Percentiles rank a stretch among this genome's conserved stretches.
Evolutionary conservation across 2,797 vertebrate species (phyloP).

Genomic region (Phoxinus dragarum): DNA sequence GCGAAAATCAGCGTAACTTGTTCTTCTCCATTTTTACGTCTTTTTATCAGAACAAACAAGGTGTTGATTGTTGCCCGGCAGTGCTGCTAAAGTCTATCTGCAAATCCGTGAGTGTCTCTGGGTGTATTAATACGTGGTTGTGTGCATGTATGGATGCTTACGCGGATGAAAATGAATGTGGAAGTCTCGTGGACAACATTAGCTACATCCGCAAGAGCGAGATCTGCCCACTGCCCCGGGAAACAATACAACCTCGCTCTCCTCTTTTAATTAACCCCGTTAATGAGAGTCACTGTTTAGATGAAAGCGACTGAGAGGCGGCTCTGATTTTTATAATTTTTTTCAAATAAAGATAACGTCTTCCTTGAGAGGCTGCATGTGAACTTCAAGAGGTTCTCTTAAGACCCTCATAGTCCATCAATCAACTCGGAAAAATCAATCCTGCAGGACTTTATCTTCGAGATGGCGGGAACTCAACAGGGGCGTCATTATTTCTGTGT

Average conservation of each 20-base stretch:
- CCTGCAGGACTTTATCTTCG: slow-evolving; percentile 44
- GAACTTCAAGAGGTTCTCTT: slow-evolving; percentile 40
- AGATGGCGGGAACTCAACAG: slow-evolving; percentile 38
- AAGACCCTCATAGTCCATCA: slow-evolving; percentile 19
- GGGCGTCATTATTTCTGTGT: slow-evolving; percentile 54
- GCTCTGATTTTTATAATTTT: slow-evolving; percentile 50
- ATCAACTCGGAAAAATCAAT: slow-evolving; percentile 49
- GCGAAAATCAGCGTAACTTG: slow-evolving; percentile 29
- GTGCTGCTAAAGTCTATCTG: slow-evolving; percentile 24
- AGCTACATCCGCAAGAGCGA: slow-evolving; percentile 8
- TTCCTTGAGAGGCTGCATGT: slow-evolving; percentile 61
- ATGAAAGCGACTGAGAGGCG: slow-evolving; percentile 54
- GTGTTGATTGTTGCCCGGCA: slow-evolving; percentile 34
- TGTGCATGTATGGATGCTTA: background rate
- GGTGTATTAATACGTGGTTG: background rate
- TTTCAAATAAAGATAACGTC: slow-evolving; percentile 50
- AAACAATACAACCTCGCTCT: slow-evolving; percentile 24
- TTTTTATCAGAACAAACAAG: slow-evolving; percentile 45
- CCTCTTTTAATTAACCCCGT: slow-evolving; percentile 67
- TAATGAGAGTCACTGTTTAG: slow-evolving; percentile 60
- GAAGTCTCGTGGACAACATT: background rate
- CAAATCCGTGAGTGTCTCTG: slow-evolving; percentile 18
- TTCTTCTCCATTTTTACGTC: slow-evolving; percentile 14
- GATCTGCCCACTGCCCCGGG: slow-evolving; percentile 7
- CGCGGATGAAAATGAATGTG: background rate